Base-by-base conservation (phyloP, 1,140 invertebrate genomes). In the Drosophila biarmipes region DNA sequence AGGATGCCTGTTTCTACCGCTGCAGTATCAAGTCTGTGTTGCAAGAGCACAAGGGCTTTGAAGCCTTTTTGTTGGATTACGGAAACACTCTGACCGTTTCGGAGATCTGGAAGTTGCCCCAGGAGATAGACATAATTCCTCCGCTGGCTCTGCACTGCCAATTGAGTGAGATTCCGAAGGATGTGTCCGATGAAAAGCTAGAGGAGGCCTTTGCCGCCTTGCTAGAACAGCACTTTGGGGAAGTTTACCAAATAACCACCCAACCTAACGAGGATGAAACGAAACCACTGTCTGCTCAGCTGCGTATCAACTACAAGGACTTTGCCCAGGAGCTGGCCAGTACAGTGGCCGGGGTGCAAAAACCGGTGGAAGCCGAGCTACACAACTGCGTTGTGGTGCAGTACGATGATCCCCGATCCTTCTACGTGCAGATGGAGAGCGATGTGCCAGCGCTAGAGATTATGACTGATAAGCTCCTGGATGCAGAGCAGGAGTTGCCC, bases 61-160 rank as follows among this genome's bases (percentile, higher is more conserved):
- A 95, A 92, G 94, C 96, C 1, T 90, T 95, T 8, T 95, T 95
- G 75, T 93, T 96, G 86, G 96, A 96, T 92, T 96, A 96, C 81
- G 96, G 95, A 19, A 96, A 95, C 90, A 94, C 94, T 0, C 93
- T 94, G 12, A 91, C 93, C 4, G 93, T 93, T 0, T 93, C 92
- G 14, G 93, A 94, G 76, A 78, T 96, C 29, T 92, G 93, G 38
- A 93, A 93, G 58, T 73, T 96, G 40, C 95, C 95, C 0, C 93
- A 94, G 46, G 93, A 95, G 42, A 78, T 96, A 3, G 91, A 93
- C 29, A 73, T 92, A 7, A 93, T 94, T 68, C 93, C 94, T 4
- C 91, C 94, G 2, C 73, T 96, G 11, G 94, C 95, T 0, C 92
- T 93, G 75, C 94, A 94, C 71, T 95, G 95, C 74, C 93, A 93